phyloP scores from a whole-genome alignment of 2,113 vertebrate genomes.

The Brachionichthys hirsutus region DNA sequence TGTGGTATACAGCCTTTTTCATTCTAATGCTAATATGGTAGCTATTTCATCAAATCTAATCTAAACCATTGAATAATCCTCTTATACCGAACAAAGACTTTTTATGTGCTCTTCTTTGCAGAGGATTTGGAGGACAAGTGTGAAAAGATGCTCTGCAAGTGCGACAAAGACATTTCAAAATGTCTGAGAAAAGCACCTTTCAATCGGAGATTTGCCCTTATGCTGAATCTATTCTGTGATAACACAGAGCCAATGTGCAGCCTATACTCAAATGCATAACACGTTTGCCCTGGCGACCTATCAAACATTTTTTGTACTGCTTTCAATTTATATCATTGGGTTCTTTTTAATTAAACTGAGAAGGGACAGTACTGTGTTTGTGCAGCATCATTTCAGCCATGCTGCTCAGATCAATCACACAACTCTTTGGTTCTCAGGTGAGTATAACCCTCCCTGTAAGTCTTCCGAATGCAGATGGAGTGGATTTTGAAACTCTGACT shows the following conservation, averaged over 20 bases:
- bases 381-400: background rate
- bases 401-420: background rate
- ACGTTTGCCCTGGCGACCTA: conserved; percentile 8
- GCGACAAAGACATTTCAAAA: conserved; percentile 83
- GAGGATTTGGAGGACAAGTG: conserved; percentile 82
- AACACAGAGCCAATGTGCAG: conserved; percentile 78
- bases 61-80: too few species aligned
- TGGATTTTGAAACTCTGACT: background rate
- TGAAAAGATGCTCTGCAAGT: conserved; percentile 85
- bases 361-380: background rate
- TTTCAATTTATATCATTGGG: background rate
- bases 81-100: background rate
- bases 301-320: background rate
- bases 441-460: background rate
- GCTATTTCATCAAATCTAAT: too few species aligned
- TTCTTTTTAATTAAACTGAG: background rate
- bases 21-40: background rate
- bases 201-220: conserved; percentile 76
- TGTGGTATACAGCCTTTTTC: conserved; percentile 72
- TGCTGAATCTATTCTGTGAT: conserved; percentile 84
- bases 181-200: conserved; percentile 82
- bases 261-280: conserved; percentile 69
- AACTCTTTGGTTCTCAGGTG: background rate
- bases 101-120: conserved; percentile 67
- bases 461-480: background rate